These are phyloP conservation scores for Aphelenchoides avenae DNA, from an alignment of 1,140 invertebrate species.

Conservation along the genomic window DNA sequence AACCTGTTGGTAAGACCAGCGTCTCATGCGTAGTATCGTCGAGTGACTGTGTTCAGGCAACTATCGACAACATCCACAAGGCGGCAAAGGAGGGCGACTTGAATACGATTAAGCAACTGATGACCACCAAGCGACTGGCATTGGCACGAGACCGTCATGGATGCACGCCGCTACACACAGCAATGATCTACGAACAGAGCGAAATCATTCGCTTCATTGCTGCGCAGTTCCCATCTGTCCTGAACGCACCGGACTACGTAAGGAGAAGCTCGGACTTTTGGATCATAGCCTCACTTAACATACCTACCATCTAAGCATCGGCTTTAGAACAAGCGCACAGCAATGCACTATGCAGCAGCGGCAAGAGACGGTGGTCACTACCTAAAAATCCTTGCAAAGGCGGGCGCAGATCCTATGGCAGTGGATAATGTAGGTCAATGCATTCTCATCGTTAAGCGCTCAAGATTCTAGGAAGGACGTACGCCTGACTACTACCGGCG, in stretches of 20 bases:
- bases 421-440: conserved; percentile 76
- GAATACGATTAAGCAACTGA: conserved; percentile 62
- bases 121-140: conserved; percentile 67
- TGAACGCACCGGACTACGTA: conserved; percentile 58
- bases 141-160: conserved; percentile 71
- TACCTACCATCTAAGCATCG: not conserved
- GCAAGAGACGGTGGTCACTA: conserved; percentile 80
- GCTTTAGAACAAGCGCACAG: conserved; percentile 72
- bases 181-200: conserved; percentile 67
- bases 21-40: conserved; percentile 16
- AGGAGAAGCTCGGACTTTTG: conserved; percentile 15
- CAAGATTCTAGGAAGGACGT: conserved; percentile 47
- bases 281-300: conserved; percentile 1
- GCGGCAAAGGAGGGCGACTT: conserved; percentile 70
- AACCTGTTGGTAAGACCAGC: conserved; percentile 67
- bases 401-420: conserved; percentile 75
- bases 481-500: conserved; percentile 58
- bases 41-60: conserved; percentile 46
- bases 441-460: not conserved
- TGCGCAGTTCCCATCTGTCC: conserved; percentile 46
- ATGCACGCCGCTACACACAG: conserved; percentile 72
- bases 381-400: conserved; percentile 76
- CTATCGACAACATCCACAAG: conserved; percentile 66
- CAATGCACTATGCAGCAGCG: conserved; percentile 83
- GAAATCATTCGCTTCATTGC: conserved; percentile 66